Conservation (phyloP, 1,140 invertebrate genomes). For the Orchestia grillus region DNA sequence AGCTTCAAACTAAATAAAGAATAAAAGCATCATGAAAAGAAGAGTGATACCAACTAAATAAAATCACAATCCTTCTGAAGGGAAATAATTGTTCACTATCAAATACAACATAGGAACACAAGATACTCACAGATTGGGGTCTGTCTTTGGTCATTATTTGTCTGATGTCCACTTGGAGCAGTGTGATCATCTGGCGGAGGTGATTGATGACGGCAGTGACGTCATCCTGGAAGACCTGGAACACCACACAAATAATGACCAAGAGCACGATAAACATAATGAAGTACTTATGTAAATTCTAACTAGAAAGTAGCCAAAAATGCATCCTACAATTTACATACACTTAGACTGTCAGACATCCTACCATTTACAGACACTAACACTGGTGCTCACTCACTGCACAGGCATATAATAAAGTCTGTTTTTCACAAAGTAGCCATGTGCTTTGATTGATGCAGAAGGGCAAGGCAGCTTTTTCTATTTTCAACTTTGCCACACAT, state of each 20-base stretch:
- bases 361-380: too few species aligned
- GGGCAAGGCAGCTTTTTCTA: neutral
- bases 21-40: neutral
- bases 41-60: neutral
- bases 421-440: neutral
- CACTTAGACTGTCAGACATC: too few species aligned
- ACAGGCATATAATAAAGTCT: too few species aligned
- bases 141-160: constrained; percentile 60
- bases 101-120: neutral
- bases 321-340: too few species aligned
- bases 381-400: too few species aligned
- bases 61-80: neutral
- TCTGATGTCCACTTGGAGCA: constrained; percentile 85
- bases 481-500: neutral
- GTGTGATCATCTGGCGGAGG: constrained; percentile 89
- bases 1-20: neutral
- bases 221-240: constrained; percentile 80
- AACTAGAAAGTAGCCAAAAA: too few species aligned
- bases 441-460: neutral
- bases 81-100: neutral
- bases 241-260: neutral
- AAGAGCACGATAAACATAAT: too few species aligned
- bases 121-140: neutral
- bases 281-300: too few species aligned
- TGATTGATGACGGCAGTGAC: constrained; percentile 91